These are phyloP conservation scores for Epinotia demarniana DNA, from an alignment of 2,888 invertebrate species.

Conservation along the genomic window DNA sequence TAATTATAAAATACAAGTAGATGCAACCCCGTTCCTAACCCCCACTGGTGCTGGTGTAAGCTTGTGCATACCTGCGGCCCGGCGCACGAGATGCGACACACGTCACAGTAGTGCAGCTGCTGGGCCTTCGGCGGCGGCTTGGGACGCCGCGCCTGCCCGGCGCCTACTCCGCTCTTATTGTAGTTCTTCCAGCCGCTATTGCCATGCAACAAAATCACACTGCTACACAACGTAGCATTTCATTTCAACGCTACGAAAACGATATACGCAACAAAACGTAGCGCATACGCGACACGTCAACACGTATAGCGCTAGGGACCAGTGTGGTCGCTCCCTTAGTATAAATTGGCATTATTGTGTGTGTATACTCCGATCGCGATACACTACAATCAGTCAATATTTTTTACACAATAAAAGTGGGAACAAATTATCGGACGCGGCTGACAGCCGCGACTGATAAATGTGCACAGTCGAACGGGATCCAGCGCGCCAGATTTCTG, in stretches of 20 bases:
- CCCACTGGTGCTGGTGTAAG: too few relatives aligned
- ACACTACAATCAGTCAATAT: background rate
- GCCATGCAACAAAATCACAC: background rate
- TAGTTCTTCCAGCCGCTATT: slow-evolving; percentile 77
- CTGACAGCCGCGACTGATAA: too few relatives aligned
- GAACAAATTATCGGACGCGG: too few relatives aligned
- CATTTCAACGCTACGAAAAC: too few relatives aligned
- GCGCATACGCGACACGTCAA: too few relatives aligned
- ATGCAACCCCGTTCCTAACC: too few relatives aligned
- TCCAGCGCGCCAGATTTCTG: too few relatives aligned
- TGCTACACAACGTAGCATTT: background rate
- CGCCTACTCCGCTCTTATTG: slow-evolving; percentile 80
- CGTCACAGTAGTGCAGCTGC: slow-evolving; percentile 98
- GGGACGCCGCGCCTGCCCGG: slow-evolving; percentile 86
- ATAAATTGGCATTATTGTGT: background rate
- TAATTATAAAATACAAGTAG: background rate
- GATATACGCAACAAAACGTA: too few relatives aligned
- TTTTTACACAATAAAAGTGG: too few relatives aligned
- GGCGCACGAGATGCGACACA: slow-evolving; percentile 99
- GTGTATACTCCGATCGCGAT: background rate
- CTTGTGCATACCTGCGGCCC: slow-evolving; percentile 92
- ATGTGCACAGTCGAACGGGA: too few relatives aligned
- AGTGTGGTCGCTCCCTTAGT: too few relatives aligned
- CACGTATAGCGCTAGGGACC: too few relatives aligned
- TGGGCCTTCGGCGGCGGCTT: slow-evolving; percentile 95